Evolutionary conservation across 2,113 vertebrate genomes (phyloP).

Genomic region (Poeciliopsis occidentalis): DNA sequence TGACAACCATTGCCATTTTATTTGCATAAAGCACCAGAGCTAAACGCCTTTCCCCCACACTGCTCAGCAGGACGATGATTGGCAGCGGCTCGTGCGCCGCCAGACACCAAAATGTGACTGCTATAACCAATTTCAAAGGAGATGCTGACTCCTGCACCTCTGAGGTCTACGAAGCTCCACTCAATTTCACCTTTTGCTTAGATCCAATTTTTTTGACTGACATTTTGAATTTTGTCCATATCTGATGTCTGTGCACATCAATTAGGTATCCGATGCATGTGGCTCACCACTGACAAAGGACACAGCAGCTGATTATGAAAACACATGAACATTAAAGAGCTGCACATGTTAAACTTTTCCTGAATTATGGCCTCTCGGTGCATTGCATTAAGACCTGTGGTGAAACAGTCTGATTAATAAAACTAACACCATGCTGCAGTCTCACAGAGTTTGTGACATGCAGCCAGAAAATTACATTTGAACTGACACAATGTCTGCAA

Average conservation of each 20-base stretch:
- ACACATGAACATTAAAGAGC: background rate
- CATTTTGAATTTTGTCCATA: slow-evolving; percentile 30
- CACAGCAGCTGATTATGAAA: background rate
- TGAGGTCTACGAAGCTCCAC: slow-evolving; percentile 23
- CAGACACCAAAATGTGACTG: slow-evolving; percentile 36
- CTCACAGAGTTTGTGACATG: too few species aligned
- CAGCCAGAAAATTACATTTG: too few species aligned
- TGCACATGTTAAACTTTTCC: background rate
- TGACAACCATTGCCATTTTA: slow-evolving; percentile 27
- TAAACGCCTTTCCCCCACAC: slow-evolving; percentile 22
- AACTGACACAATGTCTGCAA: too few species aligned
- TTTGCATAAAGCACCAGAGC: slow-evolving; percentile 48
- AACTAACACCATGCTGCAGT: background rate
- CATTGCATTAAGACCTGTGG: background rate
- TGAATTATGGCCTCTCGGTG: background rate
- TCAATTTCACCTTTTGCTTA: slow-evolving; percentile 60
- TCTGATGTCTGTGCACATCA: slow-evolving; percentile 19
- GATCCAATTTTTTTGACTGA: slow-evolving; percentile 44
- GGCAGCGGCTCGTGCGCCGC: slow-evolving; percentile 33
- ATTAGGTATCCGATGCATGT: background rate
- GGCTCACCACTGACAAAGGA: background rate
- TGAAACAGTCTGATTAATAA: background rate
- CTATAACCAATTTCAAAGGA: slow-evolving; percentile 40
- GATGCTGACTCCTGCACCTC: slow-evolving; percentile 19
- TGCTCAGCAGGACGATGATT: slow-evolving; percentile 52